Base-by-base conservation (phyloP, 2,113 vertebrate species). In the Jacana jacana region DNA sequence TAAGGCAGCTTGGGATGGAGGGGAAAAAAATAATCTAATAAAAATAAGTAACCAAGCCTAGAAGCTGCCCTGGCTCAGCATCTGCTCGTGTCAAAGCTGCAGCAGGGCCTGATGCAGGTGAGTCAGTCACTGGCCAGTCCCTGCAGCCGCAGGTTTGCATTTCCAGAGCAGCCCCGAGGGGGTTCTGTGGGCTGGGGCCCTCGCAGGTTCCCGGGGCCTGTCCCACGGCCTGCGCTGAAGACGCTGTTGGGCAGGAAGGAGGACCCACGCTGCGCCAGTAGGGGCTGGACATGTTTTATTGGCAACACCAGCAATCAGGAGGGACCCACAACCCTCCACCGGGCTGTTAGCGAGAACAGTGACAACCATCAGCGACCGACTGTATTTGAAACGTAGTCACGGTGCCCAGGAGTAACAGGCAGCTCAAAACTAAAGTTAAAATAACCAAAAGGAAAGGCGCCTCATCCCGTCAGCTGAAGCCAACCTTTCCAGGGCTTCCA, bases 361-460 rank as follows among this genome's bases (percentile, higher is more conserved):
- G 97, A 97, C 96, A 98, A 97, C 93, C 91, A 95, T 95, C 95
- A 90, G 69, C 79, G 92, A 96, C 95, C 92, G 92, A 66, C 94
- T 96, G 85, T 86, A 97, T 75, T 33, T 98, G 98, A 98, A 98
- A 98, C 98, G 98, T 92, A 94, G 97, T 96, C 96, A 17, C 76
- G 93, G 92, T 97, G 86, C 97, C 96, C 95, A 93, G 88, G 92
- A 97, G 96, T 98, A 98, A 98, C 97, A 93, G 95, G 97, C 97
- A 94, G 92, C 97, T 89, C 49, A 18, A 55, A 68, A 93, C 95
- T 96, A 92, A n/a, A n/a, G n/a, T n/a, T n/a, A n/a, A 70, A 82
- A 96, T 96, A 92, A 65, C 78, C 57, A 55, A 48, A 54, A 75
- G 31, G 22, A 57, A 90, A 88, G 68, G 58, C 81, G 95, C 52